Evolutionary conservation across 2,113 vertebrate species (phyloP).

Genomic region (Amblyopsis rosae): DNA sequence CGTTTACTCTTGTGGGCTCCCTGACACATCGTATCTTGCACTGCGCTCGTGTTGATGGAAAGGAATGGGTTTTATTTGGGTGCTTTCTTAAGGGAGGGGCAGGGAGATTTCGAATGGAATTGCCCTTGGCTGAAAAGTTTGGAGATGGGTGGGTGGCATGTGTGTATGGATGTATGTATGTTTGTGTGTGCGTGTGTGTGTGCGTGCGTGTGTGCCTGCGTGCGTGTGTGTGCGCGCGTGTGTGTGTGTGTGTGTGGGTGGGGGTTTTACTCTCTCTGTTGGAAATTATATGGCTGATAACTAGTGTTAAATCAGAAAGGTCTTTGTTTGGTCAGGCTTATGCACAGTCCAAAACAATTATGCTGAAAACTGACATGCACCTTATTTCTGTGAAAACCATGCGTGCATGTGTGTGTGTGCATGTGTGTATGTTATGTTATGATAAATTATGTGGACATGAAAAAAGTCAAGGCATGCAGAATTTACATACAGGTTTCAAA

Average conservation of each 20-base stretch:
- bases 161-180: too few species aligned
- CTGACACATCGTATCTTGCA: too few species aligned
- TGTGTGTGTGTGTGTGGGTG: not conserved
- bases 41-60: conserved; percentile 18
- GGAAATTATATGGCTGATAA: conserved; percentile 25
- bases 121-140: conserved; percentile 29
- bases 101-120: conserved; percentile 29
- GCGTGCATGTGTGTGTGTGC: too few species aligned
- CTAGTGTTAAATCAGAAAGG: not conserved
- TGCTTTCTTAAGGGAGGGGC: conserved; percentile 53
- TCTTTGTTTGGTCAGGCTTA: conserved; percentile 28
- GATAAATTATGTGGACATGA: too few species aligned
- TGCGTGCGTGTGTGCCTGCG: not conserved
- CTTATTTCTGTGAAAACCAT: too few species aligned
- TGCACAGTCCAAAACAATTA: conserved; percentile 9
- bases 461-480: too few species aligned
- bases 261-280: conserved; percentile 22
- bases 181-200: too few species aligned
- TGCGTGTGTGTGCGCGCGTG: not conserved
- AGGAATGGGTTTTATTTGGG: conserved; percentile 41
- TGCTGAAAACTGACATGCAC: not conserved
- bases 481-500: too few species aligned
- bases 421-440: too few species aligned
- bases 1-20: conserved; percentile 15
- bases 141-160: conserved; percentile 10